These are phyloP conservation scores for Thryonomys swinderianus DNA, from an alignment of 2,113 vertebrate genomes.

Conservation along the genomic window DNA sequence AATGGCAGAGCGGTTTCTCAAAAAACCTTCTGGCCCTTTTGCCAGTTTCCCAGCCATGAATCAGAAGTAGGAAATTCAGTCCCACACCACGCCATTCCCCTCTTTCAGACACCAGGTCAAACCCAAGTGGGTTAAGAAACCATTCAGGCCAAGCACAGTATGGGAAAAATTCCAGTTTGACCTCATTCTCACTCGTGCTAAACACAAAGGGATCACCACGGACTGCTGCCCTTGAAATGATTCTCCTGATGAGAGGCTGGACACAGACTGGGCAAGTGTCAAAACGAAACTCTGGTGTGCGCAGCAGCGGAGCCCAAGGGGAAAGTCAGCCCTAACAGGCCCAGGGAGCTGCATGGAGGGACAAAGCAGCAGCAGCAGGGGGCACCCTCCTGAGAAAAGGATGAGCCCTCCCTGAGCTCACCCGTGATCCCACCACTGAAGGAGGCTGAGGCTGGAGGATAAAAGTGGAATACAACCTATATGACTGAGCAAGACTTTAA, in stretches of 20 bases:
- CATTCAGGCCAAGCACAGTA: not conserved
- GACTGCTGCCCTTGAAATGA: not conserved
- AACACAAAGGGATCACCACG: not conserved
- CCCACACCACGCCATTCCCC: not conserved
- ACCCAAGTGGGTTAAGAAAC: not conserved
- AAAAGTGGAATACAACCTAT: not conserved
- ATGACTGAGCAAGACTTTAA: not conserved
- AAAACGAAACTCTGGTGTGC: not conserved
- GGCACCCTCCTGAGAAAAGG: not conserved
- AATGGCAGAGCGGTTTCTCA: constrained; percentile 8
- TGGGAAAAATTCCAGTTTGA: not conserved
- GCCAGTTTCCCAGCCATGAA: not conserved
- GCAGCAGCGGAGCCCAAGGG: not conserved
- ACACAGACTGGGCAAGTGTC: not conserved
- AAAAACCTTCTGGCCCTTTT: not conserved
- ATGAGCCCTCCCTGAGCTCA: not conserved
- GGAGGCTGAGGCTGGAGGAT: not conserved
- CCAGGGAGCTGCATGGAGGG: too few species aligned
- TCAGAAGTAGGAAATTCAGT: not conserved
- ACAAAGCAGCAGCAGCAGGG: not conserved
- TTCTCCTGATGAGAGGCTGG: not conserved
- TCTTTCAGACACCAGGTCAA: not conserved
- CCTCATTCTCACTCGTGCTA: not conserved
- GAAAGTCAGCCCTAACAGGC: not conserved
- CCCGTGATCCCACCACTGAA: not conserved